These are phyloP conservation scores for Pomatostomus ruficeps DNA, from an alignment of 2,113 vertebrate species.

Conservation along the genomic window DNA sequence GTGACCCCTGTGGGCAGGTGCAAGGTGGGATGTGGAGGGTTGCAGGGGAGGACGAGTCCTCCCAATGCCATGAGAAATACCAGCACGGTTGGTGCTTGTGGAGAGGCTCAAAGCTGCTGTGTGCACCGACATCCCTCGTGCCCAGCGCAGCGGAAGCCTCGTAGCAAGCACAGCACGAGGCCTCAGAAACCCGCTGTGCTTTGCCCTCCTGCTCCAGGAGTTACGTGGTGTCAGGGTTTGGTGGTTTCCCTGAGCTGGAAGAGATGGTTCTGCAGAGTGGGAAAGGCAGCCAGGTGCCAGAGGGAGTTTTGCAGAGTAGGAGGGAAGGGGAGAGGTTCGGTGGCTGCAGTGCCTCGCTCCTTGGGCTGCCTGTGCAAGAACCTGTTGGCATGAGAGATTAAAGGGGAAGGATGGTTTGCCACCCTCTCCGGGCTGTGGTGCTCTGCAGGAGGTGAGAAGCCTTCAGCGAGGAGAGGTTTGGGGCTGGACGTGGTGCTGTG, in stretches of 20 bases:
- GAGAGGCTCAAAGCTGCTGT: not conserved
- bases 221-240: accelerated
- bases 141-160: accelerated
- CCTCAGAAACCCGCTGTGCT: not conserved
- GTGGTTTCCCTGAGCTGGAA: not conserved
- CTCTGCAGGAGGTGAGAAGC: not conserved
- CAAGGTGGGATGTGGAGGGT: not conserved
- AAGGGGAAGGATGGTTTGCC: not conserved
- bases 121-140: accelerated
- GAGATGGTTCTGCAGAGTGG: accelerated
- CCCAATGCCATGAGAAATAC: accelerated
- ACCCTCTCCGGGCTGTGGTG: not conserved
- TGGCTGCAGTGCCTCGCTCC: not conserved
- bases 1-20: not conserved
- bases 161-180: not conserved
- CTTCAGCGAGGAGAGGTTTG: not conserved
- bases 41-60: not conserved
- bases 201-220: not conserved
- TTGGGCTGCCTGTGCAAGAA: not conserved
- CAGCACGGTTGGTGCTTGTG: not conserved
- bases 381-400: not conserved
- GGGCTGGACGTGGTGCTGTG: not conserved
- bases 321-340: not conserved
- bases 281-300: not conserved
- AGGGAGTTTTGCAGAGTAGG: not conserved